These are phyloP conservation scores for Acanthopagrus latus DNA, from an alignment of 2,797 vertebrate species.

Conservation along the genomic window DNA sequence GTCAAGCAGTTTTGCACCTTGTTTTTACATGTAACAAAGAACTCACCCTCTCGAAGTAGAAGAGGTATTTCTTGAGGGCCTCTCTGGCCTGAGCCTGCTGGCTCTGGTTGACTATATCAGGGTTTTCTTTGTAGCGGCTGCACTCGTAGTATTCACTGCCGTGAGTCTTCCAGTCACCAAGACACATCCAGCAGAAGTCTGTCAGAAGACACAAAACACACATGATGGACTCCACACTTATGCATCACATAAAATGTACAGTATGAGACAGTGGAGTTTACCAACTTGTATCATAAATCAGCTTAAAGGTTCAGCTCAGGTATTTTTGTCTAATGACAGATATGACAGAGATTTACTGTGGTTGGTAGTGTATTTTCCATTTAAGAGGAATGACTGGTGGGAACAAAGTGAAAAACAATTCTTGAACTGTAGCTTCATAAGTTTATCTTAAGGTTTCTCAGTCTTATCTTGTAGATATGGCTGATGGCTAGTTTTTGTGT, in stretches of 20 bases:
- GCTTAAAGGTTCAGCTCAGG: neutral
- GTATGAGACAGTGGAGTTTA: neutral
- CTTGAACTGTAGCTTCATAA: neutral
- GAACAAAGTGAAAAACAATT: neutral
- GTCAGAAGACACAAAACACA: constrained; percentile 39
- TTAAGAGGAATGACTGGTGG: neutral
- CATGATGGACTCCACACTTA: neutral
- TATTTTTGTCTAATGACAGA: neutral
- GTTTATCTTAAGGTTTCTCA: neutral
- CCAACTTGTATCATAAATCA: neutral
- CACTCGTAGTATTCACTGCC: constrained; percentile 99
- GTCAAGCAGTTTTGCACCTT: neutral
- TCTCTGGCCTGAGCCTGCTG: constrained; percentile 99
- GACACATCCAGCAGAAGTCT: constrained; percentile 99
- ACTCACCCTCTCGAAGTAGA: constrained; percentile 99
- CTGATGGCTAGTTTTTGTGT: neutral
- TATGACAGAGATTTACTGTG: neutral
- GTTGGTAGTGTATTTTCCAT: neutral
- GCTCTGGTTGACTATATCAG: constrained; percentile 99
- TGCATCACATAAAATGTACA: neutral
- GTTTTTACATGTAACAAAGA: neutral
- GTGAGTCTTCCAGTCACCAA: constrained; percentile 99
- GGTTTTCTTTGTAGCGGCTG: constrained; percentile 99
- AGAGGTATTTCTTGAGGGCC: constrained; percentile 99
- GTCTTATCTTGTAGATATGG: neutral